Evolutionary conservation across 2,797 vertebrate genomes (phyloP), one percentile per base, ranked within the genome.

Genomic region (Sylvia borin): DNA sequence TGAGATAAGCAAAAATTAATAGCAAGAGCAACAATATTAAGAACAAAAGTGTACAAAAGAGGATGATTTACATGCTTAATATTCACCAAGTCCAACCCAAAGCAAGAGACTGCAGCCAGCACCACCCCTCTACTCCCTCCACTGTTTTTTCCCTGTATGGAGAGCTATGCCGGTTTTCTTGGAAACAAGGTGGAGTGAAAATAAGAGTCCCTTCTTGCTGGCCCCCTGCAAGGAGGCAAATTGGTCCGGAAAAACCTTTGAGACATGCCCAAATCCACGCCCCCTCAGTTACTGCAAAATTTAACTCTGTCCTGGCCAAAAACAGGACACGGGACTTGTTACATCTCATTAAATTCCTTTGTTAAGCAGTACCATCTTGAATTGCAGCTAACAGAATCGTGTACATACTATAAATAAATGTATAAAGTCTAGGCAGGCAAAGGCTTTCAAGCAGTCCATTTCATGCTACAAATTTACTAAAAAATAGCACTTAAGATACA

Each of bases 181-280:
- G 40, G 38, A 57, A 58, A 25, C 32, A 36, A 65, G 31, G 8
- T 0, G 8, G 16, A 12, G 12, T 16, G 25, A 27, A 16, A 32
- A 51, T 36, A 9, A 42, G 7, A 40, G 19, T 16, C 19, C 19
- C 34, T 64, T 29, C 58, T 55, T 32, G 12, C 16, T 8, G 4
- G 32, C 13, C 18, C 12, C 13, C 29, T 19, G 7, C 27, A n/a
- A 13, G 6, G 45, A 16, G 19, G 5, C 26, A 18, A 51, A 3
- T n/a, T 34, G 8, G 29, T 73, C 25, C 21, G 3, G 7, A 58
- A 38, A 38, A n/a, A n/a, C 24, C 6, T n/a, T 60, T 60, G 38
- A 58, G 5, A 45, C 2, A 5, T 5, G 24, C 13, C 22, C 27
- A 36, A 31, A 71, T 25, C 13, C 12, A 32, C 2, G 0, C 8